Evolutionary conservation across 92 coral and sea anemone genomes (phyloP).

Genomic region (Heliopora coerulea): DNA sequence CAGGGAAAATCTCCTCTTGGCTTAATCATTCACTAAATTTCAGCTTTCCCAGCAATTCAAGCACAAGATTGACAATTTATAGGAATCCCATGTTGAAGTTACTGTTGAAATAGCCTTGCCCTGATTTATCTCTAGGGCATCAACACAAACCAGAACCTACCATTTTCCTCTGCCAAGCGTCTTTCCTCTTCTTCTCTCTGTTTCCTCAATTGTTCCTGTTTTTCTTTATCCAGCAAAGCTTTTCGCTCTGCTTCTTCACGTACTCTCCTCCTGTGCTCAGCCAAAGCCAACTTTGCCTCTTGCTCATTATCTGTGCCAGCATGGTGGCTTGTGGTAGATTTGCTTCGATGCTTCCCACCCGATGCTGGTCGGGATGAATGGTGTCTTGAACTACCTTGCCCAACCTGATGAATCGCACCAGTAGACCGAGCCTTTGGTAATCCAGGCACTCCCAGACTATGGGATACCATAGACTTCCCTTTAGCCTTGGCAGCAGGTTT

Average conservation of each 20-base stretch:
- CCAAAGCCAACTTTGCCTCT: constrained; percentile 87
- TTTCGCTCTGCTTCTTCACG: constrained; percentile 97
- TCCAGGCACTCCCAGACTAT: background rate
- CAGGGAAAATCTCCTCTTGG: no score
- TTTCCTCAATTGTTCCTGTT: constrained; percentile 76
- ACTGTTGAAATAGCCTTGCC: no score
- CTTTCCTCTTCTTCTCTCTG: constrained; percentile 88
- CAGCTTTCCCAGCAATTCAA: no score
- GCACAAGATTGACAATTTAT: no score
- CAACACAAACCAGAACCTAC: background rate
- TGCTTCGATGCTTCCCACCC: constrained; percentile 53
- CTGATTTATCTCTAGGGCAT: background rate
- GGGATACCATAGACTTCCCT: background rate
- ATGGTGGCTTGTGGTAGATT: constrained; percentile 74
- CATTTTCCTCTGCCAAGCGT: constrained; percentile 77
- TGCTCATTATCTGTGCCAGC: constrained; percentile 86
- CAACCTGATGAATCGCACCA: constrained; percentile 77
- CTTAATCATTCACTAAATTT: no score
- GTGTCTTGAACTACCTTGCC: constrained; percentile 6
- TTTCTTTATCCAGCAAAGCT: constrained; percentile 86
- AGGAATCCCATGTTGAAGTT: no score
- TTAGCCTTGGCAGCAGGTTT: background rate
- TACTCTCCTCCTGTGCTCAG: constrained; percentile 88
- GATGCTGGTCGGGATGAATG: constrained; percentile 40
- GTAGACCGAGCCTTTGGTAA: constrained; percentile 90